phyloP scores from a whole-genome alignment of 2,797 vertebrate genomes.

The Melanotaenia trifasciata region DNA sequence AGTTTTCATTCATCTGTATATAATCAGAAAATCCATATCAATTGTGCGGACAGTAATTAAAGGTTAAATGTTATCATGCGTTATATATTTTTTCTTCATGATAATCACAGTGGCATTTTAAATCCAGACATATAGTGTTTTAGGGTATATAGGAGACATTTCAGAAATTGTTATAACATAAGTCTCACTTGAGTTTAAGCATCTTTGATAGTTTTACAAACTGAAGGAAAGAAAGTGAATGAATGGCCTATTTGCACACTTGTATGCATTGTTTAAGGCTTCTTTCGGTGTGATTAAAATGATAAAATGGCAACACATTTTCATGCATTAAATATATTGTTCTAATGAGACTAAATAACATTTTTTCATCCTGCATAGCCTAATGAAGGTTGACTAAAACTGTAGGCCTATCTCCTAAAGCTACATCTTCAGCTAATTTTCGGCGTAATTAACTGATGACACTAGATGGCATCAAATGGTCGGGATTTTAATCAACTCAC shows the following conservation, averaged over 20 bases:
- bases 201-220: no score
- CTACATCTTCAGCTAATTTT: neutral
- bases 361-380: neutral
- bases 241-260: no score
- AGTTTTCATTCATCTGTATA: neutral
- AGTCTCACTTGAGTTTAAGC: neutral
- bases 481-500: neutral
- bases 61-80: no score
- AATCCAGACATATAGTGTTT: neutral
- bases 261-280: neutral
- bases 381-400: neutral
- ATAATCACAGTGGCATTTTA: neutral
- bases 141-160: neutral
- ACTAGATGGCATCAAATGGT: constrained; percentile 76
- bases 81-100: no score
- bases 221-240: no score
- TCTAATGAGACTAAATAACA: neutral
- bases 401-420: neutral
- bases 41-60: no score
- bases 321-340: neutral
- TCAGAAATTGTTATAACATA: neutral
- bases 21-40: neutral
- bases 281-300: neutral
- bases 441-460: constrained; percentile 55
- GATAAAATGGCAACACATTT: neutral